These are phyloP conservation scores for Tigriopus californicus DNA, from an alignment of 2,888 invertebrate species.

Conservation along the genomic window DNA sequence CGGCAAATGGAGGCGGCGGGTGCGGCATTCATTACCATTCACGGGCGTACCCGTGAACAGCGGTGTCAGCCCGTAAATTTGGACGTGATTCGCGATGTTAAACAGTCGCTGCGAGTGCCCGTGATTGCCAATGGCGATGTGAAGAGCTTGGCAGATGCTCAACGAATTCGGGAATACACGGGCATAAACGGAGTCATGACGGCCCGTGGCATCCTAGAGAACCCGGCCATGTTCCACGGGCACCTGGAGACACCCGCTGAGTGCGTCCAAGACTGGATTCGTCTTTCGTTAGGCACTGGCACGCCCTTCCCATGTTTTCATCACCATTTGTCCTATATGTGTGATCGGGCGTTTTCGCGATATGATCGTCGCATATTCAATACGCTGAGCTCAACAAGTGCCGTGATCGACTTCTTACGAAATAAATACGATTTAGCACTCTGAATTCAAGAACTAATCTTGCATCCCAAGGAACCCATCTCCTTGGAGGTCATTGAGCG, in stretches of 20 bases:
- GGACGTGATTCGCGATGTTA: conserved; percentile 48
- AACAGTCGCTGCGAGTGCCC: conserved; percentile 52
- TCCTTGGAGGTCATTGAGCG: too few relatives aligned
- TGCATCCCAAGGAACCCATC: too few relatives aligned
- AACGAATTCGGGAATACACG: conserved; percentile 42
- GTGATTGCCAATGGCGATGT: conserved; percentile 85
- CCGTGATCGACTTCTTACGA: conserved; percentile 1
- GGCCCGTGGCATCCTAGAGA: conserved; percentile 70
- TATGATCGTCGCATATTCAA: conserved; percentile 3
- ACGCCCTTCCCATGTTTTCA: conserved; percentile 71
- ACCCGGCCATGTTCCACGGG: conserved; percentile 75
- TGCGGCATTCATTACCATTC: conserved; percentile 70
- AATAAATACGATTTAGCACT: neutral
- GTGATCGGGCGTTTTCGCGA: conserved; percentile 48
- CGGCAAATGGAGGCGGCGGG: conserved; percentile 52
- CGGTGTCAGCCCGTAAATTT: conserved; percentile 47
- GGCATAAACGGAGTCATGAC: conserved; percentile 69
- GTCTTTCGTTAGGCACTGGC: conserved; percentile 37
- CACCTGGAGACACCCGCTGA: conserved; percentile 42
- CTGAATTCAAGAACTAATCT: neutral
- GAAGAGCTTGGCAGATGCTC: conserved; percentile 48
- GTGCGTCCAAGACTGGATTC: conserved; percentile 33
- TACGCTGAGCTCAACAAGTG: neutral
- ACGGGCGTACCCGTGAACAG: conserved; percentile 72
- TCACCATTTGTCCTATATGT: conserved; percentile 90